Evolutionary conservation across 2,888 invertebrate species (phyloP).

Genomic region (Diloba caeruleocephala): DNA sequence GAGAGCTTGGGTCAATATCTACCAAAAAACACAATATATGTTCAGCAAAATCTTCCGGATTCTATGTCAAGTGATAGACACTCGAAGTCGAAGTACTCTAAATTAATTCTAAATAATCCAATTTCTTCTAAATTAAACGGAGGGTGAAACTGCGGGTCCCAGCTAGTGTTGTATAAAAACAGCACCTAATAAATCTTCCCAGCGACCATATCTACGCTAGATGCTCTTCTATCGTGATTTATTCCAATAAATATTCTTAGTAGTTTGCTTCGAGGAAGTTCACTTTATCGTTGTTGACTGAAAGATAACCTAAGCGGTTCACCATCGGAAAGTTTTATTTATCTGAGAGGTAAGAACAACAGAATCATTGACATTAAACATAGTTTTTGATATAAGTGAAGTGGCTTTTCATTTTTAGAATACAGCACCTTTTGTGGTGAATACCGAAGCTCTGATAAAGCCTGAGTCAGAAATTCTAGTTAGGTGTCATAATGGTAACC

Average conservation of each 20-base stretch:
- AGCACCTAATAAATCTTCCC: conserved; percentile 27
- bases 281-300: conserved; percentile 51
- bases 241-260: conserved; percentile 54
- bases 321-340: conserved; percentile 48
- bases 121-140: too few species aligned
- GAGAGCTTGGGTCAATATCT: too few species aligned
- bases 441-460: conserved; percentile 26
- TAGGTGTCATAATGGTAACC: conserved; percentile 33
- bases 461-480: conserved; percentile 28
- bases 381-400: conserved; percentile 24
- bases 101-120: too few species aligned
- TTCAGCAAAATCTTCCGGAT: too few species aligned
- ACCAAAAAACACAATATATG: too few species aligned
- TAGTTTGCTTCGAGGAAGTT: conserved; percentile 50
- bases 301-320: conserved; percentile 53
- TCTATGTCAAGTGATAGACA: too few species aligned
- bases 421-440: conserved; percentile 32
- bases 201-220: conserved; percentile 51
- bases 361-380: conserved; percentile 24
- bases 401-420: conserved; percentile 32
- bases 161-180: too few species aligned
- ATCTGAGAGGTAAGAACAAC: conserved; percentile 43
- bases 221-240: conserved; percentile 58
- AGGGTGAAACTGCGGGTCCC: too few species aligned
- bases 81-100: too few species aligned